Percentiles rank a stretch among this genome's conserved stretches.
Conservation (phyloP, 1,140 invertebrate genomes). For the Berghia stephanieae region DNA sequence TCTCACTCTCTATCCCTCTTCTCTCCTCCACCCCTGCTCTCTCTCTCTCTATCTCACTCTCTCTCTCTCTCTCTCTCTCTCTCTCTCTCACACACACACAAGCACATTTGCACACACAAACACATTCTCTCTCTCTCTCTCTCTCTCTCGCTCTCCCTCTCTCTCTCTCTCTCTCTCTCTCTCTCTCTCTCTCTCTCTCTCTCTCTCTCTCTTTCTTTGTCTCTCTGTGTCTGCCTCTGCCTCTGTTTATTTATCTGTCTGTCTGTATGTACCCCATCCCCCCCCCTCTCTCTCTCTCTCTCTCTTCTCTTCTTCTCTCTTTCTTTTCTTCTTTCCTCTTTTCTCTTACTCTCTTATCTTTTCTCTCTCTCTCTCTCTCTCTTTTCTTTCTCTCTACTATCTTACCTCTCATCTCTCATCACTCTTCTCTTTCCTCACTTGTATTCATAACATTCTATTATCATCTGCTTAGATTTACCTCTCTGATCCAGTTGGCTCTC, state of each 20-base stretch:
- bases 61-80: too few relatives aligned
- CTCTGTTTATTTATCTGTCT: slow-evolving; percentile 3
- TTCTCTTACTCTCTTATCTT: neutral
- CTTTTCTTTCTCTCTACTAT: neutral
- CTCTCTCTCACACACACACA: too few relatives aligned
- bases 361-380: neutral
- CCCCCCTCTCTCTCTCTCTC: slow-evolving; percentile 2
- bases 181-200: neutral
- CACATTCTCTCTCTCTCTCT: slow-evolving; percentile 15
- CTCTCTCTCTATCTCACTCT: too few relatives aligned
- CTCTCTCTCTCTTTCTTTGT: neutral
- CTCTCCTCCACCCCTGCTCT: too few relatives aligned
- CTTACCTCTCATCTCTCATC: neutral
- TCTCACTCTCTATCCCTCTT: too few relatives aligned
- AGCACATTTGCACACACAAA: too few relatives aligned
- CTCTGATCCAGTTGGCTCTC: too few relatives aligned
- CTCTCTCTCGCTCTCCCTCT: neutral
- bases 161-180: slow-evolving; percentile 26
- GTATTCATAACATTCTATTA: neutral
- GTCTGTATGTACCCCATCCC: neutral
- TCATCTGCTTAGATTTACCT: neutral
- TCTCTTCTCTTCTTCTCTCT: slow-evolving; percentile 12
- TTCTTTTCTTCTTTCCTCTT: slow-evolving; percentile 17
- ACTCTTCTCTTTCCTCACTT: neutral
- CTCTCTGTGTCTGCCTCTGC: neutral